Conservation (phyloP, 2,888 invertebrate species). For the Pardosa pseudoannulata region DNA sequence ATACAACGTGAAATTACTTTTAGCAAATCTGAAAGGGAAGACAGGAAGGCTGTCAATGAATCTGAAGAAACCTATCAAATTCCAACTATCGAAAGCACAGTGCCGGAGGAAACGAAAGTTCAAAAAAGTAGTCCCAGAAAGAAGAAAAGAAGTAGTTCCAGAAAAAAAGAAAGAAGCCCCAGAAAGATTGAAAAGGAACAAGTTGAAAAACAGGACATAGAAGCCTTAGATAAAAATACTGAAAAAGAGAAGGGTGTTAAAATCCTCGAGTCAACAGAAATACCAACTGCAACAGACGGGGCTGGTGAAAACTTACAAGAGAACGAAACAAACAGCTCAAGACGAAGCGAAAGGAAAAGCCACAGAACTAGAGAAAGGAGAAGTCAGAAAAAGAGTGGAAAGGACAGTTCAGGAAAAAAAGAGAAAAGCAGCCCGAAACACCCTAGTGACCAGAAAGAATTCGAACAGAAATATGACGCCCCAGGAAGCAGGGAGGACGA, state of each 20-base stretch:
- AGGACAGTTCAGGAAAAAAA: slow-evolving; percentile 2
- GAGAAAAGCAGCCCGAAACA: not conserved
- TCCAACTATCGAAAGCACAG: too few species aligned
- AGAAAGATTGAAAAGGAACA: too few species aligned
- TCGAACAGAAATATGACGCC: not conserved
- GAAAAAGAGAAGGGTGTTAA: not conserved
- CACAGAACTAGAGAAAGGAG: not conserved
- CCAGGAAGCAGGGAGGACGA: not conserved
- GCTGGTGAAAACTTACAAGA: too few species aligned
- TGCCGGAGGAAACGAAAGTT: too few species aligned
- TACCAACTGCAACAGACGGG: too few species aligned
- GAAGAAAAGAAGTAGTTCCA: not conserved
- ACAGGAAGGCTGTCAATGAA: not conserved
- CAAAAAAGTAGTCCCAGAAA: not conserved
- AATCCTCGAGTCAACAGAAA: too few species aligned
- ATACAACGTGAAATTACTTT: not conserved
- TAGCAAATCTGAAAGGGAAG: not conserved
- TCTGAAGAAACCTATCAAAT: too few species aligned
- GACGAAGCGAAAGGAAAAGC: not conserved
- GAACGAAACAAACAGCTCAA: not conserved
- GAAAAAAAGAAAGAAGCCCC: not conserved
- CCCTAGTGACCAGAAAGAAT: not conserved
- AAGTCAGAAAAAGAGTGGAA: not conserved
- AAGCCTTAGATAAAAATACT: not conserved
- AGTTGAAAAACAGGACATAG: too few species aligned